Percentiles rank a stretch among this genome's conserved stretches.
Evolutionary conservation across 2,888 invertebrate genomes (phyloP).

Genomic region (Drosophila neonasuta): DNA sequence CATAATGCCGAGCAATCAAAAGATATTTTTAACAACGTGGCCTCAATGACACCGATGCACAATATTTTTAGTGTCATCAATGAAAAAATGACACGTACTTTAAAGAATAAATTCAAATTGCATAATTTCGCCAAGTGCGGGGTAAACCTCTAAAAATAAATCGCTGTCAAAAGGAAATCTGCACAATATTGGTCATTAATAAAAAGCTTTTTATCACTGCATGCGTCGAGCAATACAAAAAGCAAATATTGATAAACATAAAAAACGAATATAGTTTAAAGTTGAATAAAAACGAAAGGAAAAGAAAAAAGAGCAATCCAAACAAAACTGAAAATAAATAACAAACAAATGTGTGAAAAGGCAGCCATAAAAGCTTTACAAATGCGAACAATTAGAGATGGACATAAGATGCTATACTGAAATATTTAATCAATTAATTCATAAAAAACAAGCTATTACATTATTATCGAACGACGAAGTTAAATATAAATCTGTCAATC

Average conservation of each 20-base stretch:
- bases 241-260: conserved; percentile 65
- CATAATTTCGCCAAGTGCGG: conserved; percentile 17
- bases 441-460: not conserved
- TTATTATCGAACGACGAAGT: not conserved
- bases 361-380: conserved; percentile 51
- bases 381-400: conserved; percentile 40
- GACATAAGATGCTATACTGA: conserved; percentile 15
- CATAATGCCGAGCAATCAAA: conserved; percentile 52
- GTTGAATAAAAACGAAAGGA: conserved; percentile 12
- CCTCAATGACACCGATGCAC: conserved; percentile 34
- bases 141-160: conserved; percentile 50
- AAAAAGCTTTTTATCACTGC: conserved; percentile 52
- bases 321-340: conserved; percentile 47
- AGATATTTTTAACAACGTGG: conserved; percentile 30
- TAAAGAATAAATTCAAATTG: conserved; percentile 54
- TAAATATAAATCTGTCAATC: not conserved
- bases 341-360: conserved; percentile 60
- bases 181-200: conserved; percentile 75
- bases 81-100: conserved; percentile 33
- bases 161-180: conserved; percentile 67
- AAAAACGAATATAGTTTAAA: conserved; percentile 44
- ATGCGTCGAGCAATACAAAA: conserved; percentile 48
- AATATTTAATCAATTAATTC: not conserved
- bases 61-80: conserved; percentile 27
- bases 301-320: conserved; percentile 25